phyloP scores from a whole-genome alignment of 2,113 vertebrate species.

The Charina bottae region DNA sequence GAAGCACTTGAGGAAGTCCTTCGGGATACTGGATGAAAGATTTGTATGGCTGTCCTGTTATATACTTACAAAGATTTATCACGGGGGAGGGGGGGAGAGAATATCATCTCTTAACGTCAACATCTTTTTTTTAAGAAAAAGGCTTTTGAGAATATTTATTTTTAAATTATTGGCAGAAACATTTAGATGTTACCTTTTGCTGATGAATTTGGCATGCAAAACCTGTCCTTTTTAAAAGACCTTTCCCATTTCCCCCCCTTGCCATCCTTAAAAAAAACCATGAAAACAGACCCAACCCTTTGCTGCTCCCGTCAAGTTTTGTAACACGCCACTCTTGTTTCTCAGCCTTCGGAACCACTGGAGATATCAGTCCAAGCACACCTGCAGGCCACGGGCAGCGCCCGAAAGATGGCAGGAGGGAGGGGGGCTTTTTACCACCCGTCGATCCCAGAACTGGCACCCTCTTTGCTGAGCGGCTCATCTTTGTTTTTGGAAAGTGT shows the following conservation, averaged over 20 bases:
- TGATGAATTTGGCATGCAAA: slow-evolving; percentile 34
- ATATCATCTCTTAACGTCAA: slow-evolving; percentile 56
- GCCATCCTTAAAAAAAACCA: slow-evolving; percentile 37
- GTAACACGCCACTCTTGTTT: slow-evolving; percentile 58
- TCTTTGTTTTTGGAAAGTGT: slow-evolving; percentile 77
- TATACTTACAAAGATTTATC: slow-evolving; percentile 71
- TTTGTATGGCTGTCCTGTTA: slow-evolving; percentile 66
- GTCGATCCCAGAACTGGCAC: slow-evolving; percentile 55
- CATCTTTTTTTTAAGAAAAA: slow-evolving; percentile 35
- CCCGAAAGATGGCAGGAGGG: slow-evolving; percentile 7
- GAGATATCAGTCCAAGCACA: slow-evolving; percentile 47
- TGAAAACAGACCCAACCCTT: slow-evolving; percentile 45
- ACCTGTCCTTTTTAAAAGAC: slow-evolving; percentile 35
- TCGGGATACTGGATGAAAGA: slow-evolving; percentile 66
- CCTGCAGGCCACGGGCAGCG: slow-evolving; percentile 55
- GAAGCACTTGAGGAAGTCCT: slow-evolving; percentile 63
- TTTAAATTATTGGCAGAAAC: slow-evolving; percentile 66
- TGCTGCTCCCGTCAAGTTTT: slow-evolving; percentile 48
- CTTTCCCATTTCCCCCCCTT: slow-evolving; percentile 39
- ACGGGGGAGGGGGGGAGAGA: slow-evolving; percentile 55
- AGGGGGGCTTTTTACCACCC: slow-evolving; percentile 10
- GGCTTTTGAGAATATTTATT: slow-evolving; percentile 49
- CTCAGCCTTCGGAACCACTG: slow-evolving; percentile 66
- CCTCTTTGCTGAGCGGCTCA: slow-evolving; percentile 66
- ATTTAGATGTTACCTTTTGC: slow-evolving; percentile 51